A percentile compares a stretch with the other conserved stretches of the same genome.
phyloP scores from a whole-genome alignment of 2,888 invertebrate genomes.

The Minunthozetes semirufus region DNA sequence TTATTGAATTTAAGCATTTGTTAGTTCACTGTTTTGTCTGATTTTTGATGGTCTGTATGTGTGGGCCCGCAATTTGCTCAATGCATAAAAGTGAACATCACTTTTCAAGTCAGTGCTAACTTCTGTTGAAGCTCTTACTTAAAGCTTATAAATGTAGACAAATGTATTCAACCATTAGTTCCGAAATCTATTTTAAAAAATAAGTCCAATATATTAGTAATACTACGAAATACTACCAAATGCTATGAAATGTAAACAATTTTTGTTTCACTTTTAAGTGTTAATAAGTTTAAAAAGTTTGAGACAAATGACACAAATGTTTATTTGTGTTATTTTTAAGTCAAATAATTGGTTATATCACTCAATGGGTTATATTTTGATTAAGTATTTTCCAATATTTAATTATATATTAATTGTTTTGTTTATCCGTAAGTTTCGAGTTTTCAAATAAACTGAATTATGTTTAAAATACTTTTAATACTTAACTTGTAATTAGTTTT shows the following conservation, averaged over 20 bases:
- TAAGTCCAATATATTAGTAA: neutral
- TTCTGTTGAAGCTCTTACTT: neutral
- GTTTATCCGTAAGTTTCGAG: neutral
- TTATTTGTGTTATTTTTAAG: neutral
- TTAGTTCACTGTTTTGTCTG: neutral
- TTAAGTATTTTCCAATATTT: neutral
- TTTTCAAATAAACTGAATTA: neutral
- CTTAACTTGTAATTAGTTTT: neutral
- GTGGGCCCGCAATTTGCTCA: neutral
- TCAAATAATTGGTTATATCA: neutral
- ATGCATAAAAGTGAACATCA: neutral
- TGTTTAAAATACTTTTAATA: neutral
- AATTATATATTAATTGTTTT: neutral
- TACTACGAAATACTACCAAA: no score
- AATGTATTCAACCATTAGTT: neutral
- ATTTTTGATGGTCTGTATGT: neutral
- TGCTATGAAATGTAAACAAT: constrained; percentile 17
- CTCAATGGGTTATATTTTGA: neutral
- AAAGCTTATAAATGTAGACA: neutral
- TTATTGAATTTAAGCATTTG: neutral
- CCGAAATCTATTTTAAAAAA: neutral
- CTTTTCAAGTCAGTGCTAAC: neutral
- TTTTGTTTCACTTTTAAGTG: neutral
- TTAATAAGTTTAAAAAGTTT: neutral
- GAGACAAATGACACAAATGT: neutral